phyloP scores from a whole-genome alignment of 2,888 invertebrate genomes.

The Ophonus ardosiacus region DNA sequence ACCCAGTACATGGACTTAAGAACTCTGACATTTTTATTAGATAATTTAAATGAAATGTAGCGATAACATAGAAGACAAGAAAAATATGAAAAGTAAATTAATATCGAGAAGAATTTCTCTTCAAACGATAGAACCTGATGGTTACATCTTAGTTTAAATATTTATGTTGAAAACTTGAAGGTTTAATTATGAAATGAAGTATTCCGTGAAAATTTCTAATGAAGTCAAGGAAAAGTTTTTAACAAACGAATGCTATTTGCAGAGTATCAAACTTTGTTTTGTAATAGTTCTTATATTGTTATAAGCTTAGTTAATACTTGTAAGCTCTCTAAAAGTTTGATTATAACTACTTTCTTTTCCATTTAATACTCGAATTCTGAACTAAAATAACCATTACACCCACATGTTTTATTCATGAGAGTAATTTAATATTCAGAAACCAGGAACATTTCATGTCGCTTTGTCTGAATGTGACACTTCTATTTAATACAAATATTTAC shows the following conservation, averaged over 20 bases:
- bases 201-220: neutral
- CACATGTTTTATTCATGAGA: neutral
- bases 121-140: no score
- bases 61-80: no score
- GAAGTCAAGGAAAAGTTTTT: neutral
- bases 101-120: no score
- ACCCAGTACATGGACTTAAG: no score
- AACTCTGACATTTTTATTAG: no score
- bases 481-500: neutral
- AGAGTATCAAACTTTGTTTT: neutral
- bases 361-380: neutral
- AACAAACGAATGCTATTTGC: neutral
- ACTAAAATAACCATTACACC: neutral
- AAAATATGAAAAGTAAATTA: no score
- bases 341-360: neutral
- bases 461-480: neutral
- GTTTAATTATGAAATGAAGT: neutral
- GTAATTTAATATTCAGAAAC: neutral
- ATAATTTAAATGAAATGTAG: no score
- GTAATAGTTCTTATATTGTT: neutral
- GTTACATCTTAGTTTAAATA: neutral
- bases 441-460: neutral
- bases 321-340: neutral
- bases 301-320: neutral
- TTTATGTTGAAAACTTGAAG: neutral